These are phyloP conservation scores for Chaitophorus viminalis DNA, from an alignment of 2,888 invertebrate genomes.

Conservation along the genomic window DNA sequence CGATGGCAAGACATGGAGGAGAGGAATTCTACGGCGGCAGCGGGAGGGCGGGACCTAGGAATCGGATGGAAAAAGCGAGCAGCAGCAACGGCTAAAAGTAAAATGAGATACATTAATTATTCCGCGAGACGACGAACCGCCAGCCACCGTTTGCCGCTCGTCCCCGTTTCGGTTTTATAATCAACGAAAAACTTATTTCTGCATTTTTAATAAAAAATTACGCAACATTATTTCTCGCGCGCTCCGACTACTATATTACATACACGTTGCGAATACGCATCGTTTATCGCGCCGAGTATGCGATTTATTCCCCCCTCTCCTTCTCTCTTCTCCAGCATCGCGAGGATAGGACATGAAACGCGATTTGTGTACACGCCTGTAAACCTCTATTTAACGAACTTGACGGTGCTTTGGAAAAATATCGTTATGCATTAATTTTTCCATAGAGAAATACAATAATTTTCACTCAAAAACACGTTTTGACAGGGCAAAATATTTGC, in stretches of 20 bases:
- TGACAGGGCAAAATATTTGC: too few relatives aligned
- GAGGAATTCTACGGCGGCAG: neutral
- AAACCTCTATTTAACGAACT: neutral
- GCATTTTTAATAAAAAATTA: slow-evolving; percentile 26
- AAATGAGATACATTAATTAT: slow-evolving; percentile 65
- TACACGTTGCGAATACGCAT: neutral
- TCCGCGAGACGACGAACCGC: slow-evolving; percentile 63
- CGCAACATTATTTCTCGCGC: slow-evolving; percentile 9
- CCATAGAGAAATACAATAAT: too few relatives aligned
- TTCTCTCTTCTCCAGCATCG: neutral
- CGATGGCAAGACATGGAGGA: neutral
- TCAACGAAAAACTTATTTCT: slow-evolving; percentile 33
- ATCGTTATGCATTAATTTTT: too few relatives aligned
- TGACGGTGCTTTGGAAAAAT: neutral
- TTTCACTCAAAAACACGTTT: too few relatives aligned
- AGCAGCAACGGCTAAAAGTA: slow-evolving; percentile 64
- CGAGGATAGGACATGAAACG: neutral
- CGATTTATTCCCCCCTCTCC: slow-evolving; percentile 2
- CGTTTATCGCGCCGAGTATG: slow-evolving; percentile 24
- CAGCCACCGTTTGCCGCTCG: slow-evolving; percentile 20
- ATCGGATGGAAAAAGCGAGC: slow-evolving; percentile 62
- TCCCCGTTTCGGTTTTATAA: neutral
- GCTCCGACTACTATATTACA: too few relatives aligned
- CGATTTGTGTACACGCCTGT: neutral
- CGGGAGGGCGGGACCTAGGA: neutral